Conservation (phyloP, 2,797 vertebrate species). For the Sebastes steindachneri region DNA sequence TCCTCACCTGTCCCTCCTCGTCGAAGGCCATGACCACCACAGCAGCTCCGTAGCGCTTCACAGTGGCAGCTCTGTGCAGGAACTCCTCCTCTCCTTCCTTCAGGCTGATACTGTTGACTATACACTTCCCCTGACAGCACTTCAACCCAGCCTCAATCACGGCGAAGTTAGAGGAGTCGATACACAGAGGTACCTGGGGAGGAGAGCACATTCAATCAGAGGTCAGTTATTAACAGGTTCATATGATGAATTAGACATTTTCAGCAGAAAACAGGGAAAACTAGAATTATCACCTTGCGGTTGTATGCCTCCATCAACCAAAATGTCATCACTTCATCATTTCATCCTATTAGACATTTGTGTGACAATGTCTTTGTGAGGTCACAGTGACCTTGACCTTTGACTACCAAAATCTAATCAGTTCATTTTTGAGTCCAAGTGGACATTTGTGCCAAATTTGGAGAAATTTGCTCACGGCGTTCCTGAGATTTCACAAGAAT, state of each 20-base stretch:
- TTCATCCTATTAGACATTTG: too few species aligned
- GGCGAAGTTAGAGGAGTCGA: slow-evolving; percentile 95
- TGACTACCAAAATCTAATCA: too few species aligned
- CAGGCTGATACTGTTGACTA: slow-evolving; percentile 98
- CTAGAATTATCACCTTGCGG: too few species aligned
- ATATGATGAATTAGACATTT: background rate
- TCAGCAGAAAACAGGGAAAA: background rate
- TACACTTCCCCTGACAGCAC: slow-evolving; percentile 96
- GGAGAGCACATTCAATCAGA: background rate
- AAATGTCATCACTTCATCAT: too few species aligned
- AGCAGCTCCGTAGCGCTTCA: slow-evolving; percentile 92
- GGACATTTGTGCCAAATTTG: too few species aligned
- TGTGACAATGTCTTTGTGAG: too few species aligned
- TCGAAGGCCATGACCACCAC: slow-evolving; percentile 98
- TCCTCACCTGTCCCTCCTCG: slow-evolving; percentile 91
- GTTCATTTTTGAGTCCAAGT: too few species aligned
- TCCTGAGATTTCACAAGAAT: too few species aligned
- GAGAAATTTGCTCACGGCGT: too few species aligned
- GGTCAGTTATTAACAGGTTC: background rate
- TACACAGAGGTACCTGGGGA: slow-evolving; percentile 92
- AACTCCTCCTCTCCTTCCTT: slow-evolving; percentile 96
- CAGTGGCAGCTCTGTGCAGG: slow-evolving; percentile 85
- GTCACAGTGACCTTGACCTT: too few species aligned
- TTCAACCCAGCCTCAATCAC: slow-evolving; percentile 96
- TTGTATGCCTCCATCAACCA: too few species aligned